Evolutionary conservation across 2,888 invertebrate species (phyloP), one percentile per base, ranked within the genome.

Genomic region (Zelleria hepariella): DNA sequence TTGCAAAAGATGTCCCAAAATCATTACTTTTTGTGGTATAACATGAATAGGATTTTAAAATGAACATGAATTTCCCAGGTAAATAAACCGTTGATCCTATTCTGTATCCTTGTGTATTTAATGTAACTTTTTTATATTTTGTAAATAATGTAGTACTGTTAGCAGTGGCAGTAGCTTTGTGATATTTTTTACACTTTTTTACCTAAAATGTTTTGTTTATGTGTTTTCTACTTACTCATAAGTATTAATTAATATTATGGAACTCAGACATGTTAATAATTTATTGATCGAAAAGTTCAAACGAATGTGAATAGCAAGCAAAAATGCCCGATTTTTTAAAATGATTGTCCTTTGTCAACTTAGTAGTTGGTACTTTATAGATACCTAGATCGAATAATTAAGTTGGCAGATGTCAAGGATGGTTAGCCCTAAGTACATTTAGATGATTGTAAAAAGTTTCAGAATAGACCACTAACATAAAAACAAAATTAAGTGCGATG

Each of bases 401-500:
- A 15, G 32, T 42, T 15, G 32, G 32, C 32, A 42, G 32, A 42
- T 15, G 32, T 42, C 32, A 42, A 4, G 2, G 32, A 42, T 42
- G 10, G 15, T 15, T 42, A 42, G 32, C 10, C 4, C 32, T 42
- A 42, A 10, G 6, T 42, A 15, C 32, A 42, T 15, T 15, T 42
- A 42, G 32, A 42, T 15, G 2, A 42, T 15, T 42, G 32, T 42
- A 42, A 15, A 42, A 3, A 15, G 32, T 32, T 32, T 32, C 32
- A 32, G 32, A 32, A 32, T 42, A 42, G 0, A 10, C 32, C 32
- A 25, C 53, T 53, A 53, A 53, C 53, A 24, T 10, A 54, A 24
- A 25, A 18, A 8, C 49, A 18, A 70, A 72, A 75, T 79, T 80
- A 86, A 86, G 87, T 87, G 87, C 78, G 87, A 86, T 86, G 87